Base-by-base conservation (phyloP, 1,140 invertebrate species). In the Protaetia brevitarsis region DNA sequence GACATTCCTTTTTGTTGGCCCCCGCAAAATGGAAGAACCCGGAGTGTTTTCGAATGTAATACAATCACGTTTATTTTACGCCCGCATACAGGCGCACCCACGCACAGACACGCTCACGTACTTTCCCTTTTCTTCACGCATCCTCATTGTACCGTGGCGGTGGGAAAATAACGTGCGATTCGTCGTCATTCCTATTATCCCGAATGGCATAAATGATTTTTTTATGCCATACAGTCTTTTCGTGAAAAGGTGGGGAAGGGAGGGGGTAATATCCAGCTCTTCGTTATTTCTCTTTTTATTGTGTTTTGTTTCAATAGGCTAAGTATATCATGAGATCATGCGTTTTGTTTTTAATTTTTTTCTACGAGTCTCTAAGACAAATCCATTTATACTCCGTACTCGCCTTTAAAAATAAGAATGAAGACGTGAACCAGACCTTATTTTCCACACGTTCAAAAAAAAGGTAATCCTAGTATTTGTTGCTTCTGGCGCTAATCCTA, bases 191-290 rank as follows among this genome's bases (percentile, higher is more conserved):
- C 19, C 26, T 51, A 51, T 51, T 51, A 51, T 51, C 19, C 41
- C 41, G 19, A 51, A 51, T 51, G 41, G 41, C 21, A 51, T 51
- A 51, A 51, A 51, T 51, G 41, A 51, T 51, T 51, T 51, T 51
- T 51, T 51, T 23, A 51, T 51, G 19, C 41, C 11, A 51, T 23
- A 51, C 41, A 8, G 41, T 23, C 13, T 19, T 23, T 19, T 19
- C 41, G 3, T 23, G 21, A 23, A 51, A 23, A 19, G 16, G 11
- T 8, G 31, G 13, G 31, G 31, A 34, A n/a, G n/a, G n/a, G n/a
- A n/a, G n/a, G n/a, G n/a, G n/a, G n/a, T n/a, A n/a, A n/a, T n/a
- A n/a, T n/a, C n/a, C n/a, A n/a, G n/a, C n/a, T n/a, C n/a, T n/a
- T n/a, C n/a, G n/a, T n/a, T n/a, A n/a, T n/a, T n/a, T n/a, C n/a